Evolutionary conservation across 2,797 vertebrate genomes (phyloP), one percentile per base, ranked within the genome.

Genomic region (Acanthurus tractus): DNA sequence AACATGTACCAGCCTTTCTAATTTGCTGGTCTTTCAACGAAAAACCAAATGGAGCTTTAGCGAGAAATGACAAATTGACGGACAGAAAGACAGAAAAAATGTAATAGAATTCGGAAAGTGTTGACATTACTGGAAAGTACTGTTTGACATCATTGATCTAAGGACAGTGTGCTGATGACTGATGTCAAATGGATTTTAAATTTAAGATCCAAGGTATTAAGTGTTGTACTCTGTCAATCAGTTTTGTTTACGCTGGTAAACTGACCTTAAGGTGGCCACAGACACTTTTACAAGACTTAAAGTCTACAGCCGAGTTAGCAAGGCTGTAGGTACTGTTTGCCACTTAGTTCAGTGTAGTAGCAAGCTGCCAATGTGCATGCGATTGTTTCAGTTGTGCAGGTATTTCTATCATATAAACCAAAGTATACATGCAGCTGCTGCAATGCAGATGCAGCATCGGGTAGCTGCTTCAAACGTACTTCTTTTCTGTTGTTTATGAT

Each of bases 1-100:
- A 84, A 70, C 75, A 63, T 53, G 63, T 65, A 76, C 63, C 50
- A 77, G 62, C 56, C 77, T 79, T 59, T 82, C 67, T 76, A 89
- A 87, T 88, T 81, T 89, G 72, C 63, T 72, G 75, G 50, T 70
- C 77, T 86, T 82, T 87, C 82, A 84, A 79, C 66, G 78, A 75
- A 83, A 83, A 89, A 76, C 76, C 34, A 70, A 81, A 78, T 69
- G 29, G 46, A 62, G 11, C 17, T 49, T 64, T 22, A 52, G 70
- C 49, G 20, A 62, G 45, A 49, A 67, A 34, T 63, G 70, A 74
- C 54, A 80, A 53, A 50, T 38, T 2, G 38, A 70, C 55, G 45
- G 57, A 59, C 38, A 54, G 38, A 67, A 64, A 71, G 52, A 66
- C 22, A 63, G 52, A 63, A 10, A 52, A 42, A 9, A 42, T 75